Base-by-base conservation (phyloP, 2,888 invertebrate species). In the Portevinia maculata region DNA sequence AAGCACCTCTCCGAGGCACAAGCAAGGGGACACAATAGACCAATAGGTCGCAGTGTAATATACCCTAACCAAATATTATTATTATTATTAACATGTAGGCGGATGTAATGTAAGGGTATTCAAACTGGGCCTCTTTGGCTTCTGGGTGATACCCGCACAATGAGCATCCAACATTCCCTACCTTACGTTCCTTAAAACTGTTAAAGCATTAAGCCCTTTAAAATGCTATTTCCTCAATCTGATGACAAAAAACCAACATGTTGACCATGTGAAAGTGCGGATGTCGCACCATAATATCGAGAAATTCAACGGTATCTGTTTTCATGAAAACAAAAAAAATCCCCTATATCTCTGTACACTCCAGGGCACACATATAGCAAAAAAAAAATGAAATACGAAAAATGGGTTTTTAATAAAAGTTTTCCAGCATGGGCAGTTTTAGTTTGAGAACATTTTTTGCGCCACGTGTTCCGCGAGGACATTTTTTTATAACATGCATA, bases 221-320 rank as follows among this genome's bases (percentile, higher is more conserved):
- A 55, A 55, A 55, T 48, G 48, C 32, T 34, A 41, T 62, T 62
- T 48, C 62, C 48, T n/a, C 62, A 8, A 17, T 46, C 34, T 46
- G 21, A 8, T 17, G 59, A 52, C 44, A 52, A 41, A 50, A 24
- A 5, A 2, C 5, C 52, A 34, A 53, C 52, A 28, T 15, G 28
- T 19, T 44, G 9, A 17, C 65, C 19, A 59, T 39, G 34, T 8
- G 19, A 50, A 59, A 53, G 60, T 46, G 41, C 28, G 21, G 13
- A 59, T 48, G 52, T 67, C 44, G 17, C 21, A 50, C 13, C 11
- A 41, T 8, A 52, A 30, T 28, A 53, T 32, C 24, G 6, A 21
- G 6, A 30, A 55, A 30, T 64, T 64, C 24, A 24, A 24, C 24
- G 24, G 19, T 41, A 13, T 7, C n/a, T 39, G 2, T 41, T 13